Evolutionary conservation across 2,113 vertebrate species (phyloP).

Genomic region (Marmota flaviventris): DNA sequence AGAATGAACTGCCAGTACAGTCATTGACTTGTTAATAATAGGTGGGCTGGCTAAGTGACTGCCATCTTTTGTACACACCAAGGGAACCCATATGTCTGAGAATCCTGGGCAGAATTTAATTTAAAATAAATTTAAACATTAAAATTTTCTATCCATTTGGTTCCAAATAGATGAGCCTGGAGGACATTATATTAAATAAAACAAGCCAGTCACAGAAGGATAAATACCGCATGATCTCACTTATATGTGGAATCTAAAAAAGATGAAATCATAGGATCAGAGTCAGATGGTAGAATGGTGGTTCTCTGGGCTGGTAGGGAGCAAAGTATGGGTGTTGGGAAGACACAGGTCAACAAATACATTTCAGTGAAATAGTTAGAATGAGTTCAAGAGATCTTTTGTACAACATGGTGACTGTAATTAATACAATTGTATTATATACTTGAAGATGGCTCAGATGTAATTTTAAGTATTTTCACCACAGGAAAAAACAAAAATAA

Average conservation of each 20-base stretch:
- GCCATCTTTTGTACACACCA: background rate
- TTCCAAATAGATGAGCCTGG: background rate
- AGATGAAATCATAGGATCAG: background rate
- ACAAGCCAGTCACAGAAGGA: background rate
- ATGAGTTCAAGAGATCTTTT: background rate
- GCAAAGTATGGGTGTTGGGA: too few relatives aligned
- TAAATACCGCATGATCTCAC: background rate
- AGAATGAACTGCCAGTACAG: background rate
- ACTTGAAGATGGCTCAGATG: background rate
- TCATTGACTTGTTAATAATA: background rate
- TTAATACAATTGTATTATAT: background rate
- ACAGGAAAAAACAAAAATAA: background rate
- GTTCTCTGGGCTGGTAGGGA: background rate
- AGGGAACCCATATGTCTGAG: background rate
- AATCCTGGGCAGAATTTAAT: constrained; percentile 9
- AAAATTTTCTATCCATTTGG: background rate
- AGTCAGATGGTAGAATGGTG: background rate
- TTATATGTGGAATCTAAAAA: background rate
- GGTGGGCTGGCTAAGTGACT: background rate
- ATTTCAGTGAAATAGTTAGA: background rate
- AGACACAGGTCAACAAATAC: background rate
- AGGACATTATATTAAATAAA: background rate
- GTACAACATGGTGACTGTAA: too few relatives aligned
- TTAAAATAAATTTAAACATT: constrained; percentile 26
- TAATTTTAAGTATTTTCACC: background rate